These are phyloP conservation scores for Muraenolepis orangiensis DNA, from an alignment of 2,797 vertebrate species.

Conservation along the genomic window DNA sequence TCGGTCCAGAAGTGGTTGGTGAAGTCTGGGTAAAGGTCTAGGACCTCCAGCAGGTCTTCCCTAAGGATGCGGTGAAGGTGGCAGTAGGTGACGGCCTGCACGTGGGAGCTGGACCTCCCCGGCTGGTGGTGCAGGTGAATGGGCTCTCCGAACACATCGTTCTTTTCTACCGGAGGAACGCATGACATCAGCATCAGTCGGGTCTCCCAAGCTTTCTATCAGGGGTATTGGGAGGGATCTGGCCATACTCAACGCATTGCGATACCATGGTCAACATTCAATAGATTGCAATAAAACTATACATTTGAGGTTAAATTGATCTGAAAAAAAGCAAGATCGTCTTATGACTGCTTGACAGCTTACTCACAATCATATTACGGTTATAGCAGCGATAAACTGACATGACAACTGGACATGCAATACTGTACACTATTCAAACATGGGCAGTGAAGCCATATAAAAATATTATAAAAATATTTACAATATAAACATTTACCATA, in stretches of 20 bases:
- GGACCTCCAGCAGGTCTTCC: constrained; percentile 89
- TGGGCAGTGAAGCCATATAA: no score
- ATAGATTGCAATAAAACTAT: not conserved
- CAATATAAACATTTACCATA: no score
- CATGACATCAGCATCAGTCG: not conserved
- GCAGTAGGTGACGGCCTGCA: constrained; percentile 89
- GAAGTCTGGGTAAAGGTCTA: constrained; percentile 91
- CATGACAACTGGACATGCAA: no score
- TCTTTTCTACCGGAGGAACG: constrained; percentile 78
- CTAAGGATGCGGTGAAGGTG: constrained; percentile 91
- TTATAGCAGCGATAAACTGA: not conserved
- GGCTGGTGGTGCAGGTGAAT: constrained; percentile 86
- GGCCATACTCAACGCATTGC: not conserved
- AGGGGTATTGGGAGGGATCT: not conserved
- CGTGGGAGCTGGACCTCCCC: constrained; percentile 87
- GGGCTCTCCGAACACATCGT: constrained; percentile 91
- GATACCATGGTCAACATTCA: not conserved
- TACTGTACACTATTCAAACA: no score
- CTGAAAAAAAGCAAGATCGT: no score
- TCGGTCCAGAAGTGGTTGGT: constrained; percentile 95
- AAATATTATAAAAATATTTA: no score
- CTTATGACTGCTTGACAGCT: no score
- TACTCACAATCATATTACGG: not conserved
- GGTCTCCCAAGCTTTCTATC: not conserved
- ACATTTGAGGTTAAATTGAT: not conserved